Conservation (phyloP, 1,140 invertebrate species). For the Drosophila athabasca region DNA sequence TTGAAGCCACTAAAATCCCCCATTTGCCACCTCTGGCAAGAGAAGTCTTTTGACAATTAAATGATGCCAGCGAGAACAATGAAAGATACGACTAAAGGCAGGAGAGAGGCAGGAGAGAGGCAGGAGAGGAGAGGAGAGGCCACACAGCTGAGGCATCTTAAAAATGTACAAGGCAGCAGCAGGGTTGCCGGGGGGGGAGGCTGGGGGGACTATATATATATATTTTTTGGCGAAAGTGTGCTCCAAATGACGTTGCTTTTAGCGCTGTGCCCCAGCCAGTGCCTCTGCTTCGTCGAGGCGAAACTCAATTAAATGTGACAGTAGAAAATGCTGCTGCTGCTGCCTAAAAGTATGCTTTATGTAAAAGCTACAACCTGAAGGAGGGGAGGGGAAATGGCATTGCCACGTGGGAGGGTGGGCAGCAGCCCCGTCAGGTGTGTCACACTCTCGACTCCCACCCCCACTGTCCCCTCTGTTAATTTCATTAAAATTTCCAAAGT, state of each 20-base stretch:
- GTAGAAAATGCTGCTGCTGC: slow-evolving; percentile 54
- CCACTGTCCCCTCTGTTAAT: slow-evolving; percentile 2
- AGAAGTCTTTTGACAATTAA: slow-evolving; percentile 76
- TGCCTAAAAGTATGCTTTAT: slow-evolving; percentile 80
- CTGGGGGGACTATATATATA: too few relatives aligned
- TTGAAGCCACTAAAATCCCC: slow-evolving; percentile 1
- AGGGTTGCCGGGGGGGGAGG: too few relatives aligned
- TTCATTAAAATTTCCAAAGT: slow-evolving; percentile 38
- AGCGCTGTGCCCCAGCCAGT: slow-evolving; percentile 27
- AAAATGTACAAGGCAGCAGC: slow-evolving; percentile 47
- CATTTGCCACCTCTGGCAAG: slow-evolving; percentile 26
- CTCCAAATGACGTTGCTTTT: slow-evolving; percentile 76
- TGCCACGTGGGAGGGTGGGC: neutral
- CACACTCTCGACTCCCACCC: too few relatives aligned
- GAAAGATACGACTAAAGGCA: slow-evolving; percentile 20
- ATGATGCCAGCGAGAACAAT: slow-evolving; percentile 65
- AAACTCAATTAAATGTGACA: slow-evolving; percentile 83
- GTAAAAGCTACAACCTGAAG: slow-evolving; percentile 8
- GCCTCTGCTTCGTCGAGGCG: slow-evolving; percentile 24
- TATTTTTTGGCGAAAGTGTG: slow-evolving; percentile 12
- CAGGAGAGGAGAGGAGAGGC: neutral
- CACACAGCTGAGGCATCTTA: slow-evolving; percentile 67
- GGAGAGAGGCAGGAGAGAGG: slow-evolving; percentile 5
- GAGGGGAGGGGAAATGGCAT: neutral
- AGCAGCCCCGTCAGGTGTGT: slow-evolving; percentile 10